phyloP scores from a whole-genome alignment of 2,888 invertebrate species.

The Trachelus iudaicus region DNA sequence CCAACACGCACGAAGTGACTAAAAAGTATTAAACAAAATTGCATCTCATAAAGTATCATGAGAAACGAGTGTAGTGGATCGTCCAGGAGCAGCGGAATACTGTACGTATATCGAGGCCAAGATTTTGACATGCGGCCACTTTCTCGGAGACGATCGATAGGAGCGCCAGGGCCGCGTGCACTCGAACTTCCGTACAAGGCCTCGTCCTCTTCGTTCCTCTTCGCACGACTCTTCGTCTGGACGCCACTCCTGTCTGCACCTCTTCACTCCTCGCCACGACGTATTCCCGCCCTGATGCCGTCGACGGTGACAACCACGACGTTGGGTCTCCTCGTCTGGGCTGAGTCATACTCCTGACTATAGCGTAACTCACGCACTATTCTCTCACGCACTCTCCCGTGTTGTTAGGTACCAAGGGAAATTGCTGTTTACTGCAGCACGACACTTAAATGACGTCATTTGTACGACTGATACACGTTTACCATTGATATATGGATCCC shows the following conservation, averaged over 20 bases:
- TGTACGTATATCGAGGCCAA: slow-evolving; percentile 42
- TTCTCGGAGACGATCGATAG: slow-evolving; percentile 37
- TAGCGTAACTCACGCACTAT: not conserved
- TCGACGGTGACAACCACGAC: not conserved
- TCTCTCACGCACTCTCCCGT: not conserved
- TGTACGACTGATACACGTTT: not conserved
- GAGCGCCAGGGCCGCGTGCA: slow-evolving; percentile 18
- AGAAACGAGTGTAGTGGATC: not conserved
- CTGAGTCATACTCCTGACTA: not conserved
- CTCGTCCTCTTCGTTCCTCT: slow-evolving; percentile 35
- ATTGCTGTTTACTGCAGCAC: not conserved
- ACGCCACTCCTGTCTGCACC: not conserved
- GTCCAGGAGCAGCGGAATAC: slow-evolving; percentile 1
- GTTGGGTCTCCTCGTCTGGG: not conserved
- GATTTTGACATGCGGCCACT: slow-evolving; percentile 49
- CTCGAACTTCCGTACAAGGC: slow-evolving; percentile 52
- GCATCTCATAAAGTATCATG: not conserved
- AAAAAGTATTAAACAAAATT: not conserved
- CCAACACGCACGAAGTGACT: not conserved
- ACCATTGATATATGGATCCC: not conserved
- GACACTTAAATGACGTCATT: not conserved
- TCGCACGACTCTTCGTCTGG: not conserved
- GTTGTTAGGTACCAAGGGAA: not conserved
- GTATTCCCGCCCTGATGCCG: not conserved
- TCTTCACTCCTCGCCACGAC: not conserved